Evolutionary conservation across 2,888 invertebrate species (phyloP).

Genomic region (Maniola hyperantus): DNA sequence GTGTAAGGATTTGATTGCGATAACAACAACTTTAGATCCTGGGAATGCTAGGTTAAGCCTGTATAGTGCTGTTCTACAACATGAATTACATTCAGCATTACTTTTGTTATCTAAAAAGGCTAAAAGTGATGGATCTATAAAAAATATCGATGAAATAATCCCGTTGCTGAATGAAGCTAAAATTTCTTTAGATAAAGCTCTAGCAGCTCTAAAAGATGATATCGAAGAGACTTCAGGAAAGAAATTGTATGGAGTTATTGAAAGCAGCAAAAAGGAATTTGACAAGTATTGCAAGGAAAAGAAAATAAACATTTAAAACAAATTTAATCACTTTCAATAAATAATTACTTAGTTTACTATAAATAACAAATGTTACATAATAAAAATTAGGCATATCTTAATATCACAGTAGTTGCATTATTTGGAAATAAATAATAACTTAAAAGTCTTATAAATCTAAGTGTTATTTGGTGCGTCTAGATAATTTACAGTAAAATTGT

Average conservation of each 20-base stretch:
- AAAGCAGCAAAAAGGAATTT: conserved; percentile 60
- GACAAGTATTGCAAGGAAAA: conserved; percentile 35
- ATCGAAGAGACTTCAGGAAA: conserved; percentile 79
- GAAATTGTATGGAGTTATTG: conserved; percentile 75
- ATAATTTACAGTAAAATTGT: neutral
- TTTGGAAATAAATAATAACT: conserved; percentile 23
- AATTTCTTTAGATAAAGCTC: conserved; percentile 66
- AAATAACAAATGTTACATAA: neutral
- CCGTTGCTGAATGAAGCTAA: conserved; percentile 72
- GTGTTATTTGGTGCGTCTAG: conserved; percentile 12
- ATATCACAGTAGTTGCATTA: conserved; percentile 49
- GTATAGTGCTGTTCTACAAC: conserved; percentile 89
- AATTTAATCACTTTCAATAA: conserved; percentile 35
- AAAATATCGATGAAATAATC: conserved; percentile 63
- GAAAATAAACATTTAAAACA: conserved; percentile 33
- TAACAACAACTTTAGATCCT: conserved; percentile 87
- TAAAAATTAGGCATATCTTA: conserved; percentile 31
- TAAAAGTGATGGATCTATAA: conserved; percentile 55
- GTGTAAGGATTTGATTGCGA: conserved; percentile 85
- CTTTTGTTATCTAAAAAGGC: conserved; percentile 74
- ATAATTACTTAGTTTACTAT: conserved; percentile 12
- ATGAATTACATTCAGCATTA: conserved; percentile 85
- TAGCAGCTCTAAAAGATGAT: conserved; percentile 76
- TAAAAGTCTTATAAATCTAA: neutral
- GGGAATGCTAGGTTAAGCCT: conserved; percentile 88